Evolutionary conservation across 2,888 invertebrate species (phyloP), one percentile per base, ranked within the genome.

Genomic region (Dryocosmus kuriphilus): DNA sequence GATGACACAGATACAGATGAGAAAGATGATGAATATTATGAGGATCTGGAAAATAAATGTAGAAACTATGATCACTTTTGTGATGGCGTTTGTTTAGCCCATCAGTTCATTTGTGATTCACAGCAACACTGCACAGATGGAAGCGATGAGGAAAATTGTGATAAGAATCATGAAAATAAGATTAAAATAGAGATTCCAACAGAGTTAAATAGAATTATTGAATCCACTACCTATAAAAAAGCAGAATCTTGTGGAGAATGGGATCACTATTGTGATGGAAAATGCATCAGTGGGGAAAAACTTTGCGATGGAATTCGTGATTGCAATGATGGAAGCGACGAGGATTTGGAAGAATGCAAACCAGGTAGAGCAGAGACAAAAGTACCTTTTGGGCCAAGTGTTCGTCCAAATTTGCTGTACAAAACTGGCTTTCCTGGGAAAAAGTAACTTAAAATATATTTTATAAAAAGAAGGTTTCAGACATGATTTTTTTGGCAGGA

Each of bases 301-400:
- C 89, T 91, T 38, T 96, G 96, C 89, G 92, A 96, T 89, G 90
- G 92, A 2, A 87, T 91, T 7, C 74, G 82, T n/a, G 94, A 95
- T 86, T 95, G 95, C 84, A 83, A 88, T 2, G 91, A 92, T 78
- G 92, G 92, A n/a, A 93, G 94, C 83, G 95, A 96, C 85, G 95
- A 96, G 91, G 84, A 85, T 16, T 67, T 65, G 35, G 19, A 8
- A 62, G 71, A 63, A 11, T 89, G 89, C 77, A 65, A 16, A 74
- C 8, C 55, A 85, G 84, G 84, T 86, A 84, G 81, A 84, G 65
- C 76, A 80, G 79, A 35, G 65, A 75, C 41, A 27, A 76, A 71
- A n/a, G 24, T 67, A 67, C n/a, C 51, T 30, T 30, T 67, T 67
- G 46, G 67, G 27, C 19, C 27, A 19, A n/a, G 71, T 71, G 38